Percentiles rank a stretch among this genome's conserved stretches.
These are phyloP conservation scores for Sphinx pinastri DNA, from an alignment of 2,888 invertebrate genomes.

Conservation along the genomic window DNA sequence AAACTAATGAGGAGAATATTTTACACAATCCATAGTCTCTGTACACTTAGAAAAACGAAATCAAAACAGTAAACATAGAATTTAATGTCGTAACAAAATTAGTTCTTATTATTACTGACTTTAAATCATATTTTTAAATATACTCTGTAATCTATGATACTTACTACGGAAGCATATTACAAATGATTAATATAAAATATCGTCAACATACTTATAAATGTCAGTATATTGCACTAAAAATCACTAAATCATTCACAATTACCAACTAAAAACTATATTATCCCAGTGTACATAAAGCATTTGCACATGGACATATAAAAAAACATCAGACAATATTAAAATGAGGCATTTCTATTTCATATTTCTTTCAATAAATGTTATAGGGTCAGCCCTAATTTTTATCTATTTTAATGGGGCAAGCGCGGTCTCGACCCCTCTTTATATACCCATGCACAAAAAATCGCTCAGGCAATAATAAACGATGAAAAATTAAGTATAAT, in stretches of 20 bases:
- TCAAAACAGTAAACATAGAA: neutral
- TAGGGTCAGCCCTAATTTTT: neutral
- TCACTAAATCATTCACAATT: constrained; percentile 11
- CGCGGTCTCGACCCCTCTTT: neutral
- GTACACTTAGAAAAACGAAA: neutral
- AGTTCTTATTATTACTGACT: neutral
- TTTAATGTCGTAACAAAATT: constrained; percentile 2
- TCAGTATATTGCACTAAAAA: constrained; percentile 39
- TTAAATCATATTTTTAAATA: constrained; percentile 10
- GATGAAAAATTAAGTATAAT: constrained; percentile 31
- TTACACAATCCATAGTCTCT: neutral
- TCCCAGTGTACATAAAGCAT: constrained; percentile 39
- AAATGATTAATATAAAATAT: constrained; percentile 32
- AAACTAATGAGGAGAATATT: no score
- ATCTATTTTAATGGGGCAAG: neutral
- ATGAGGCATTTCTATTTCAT: neutral
- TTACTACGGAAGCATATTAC: constrained; percentile 21
- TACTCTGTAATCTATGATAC: constrained; percentile 8
- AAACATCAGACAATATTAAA: neutral
- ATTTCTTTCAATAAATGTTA: neutral
- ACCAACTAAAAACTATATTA: constrained; percentile 21
- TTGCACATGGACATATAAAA: neutral
- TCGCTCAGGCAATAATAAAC: constrained; percentile 15
- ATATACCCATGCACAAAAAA: neutral
- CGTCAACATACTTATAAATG: neutral